Base-by-base conservation (phyloP, 2,888 invertebrate species). In the Baccha elongata region DNA sequence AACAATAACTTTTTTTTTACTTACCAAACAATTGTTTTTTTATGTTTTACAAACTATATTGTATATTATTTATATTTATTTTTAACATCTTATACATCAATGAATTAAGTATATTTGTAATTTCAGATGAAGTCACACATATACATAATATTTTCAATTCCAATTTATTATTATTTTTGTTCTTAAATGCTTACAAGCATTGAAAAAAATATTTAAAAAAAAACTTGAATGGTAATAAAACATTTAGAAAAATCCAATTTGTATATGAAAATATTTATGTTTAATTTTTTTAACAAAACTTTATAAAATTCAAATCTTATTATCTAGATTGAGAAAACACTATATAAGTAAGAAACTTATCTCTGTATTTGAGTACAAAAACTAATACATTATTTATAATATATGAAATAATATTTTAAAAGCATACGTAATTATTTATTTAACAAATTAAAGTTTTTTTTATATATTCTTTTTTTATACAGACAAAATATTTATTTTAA, bases 371-470 rank as follows among this genome's bases (percentile, higher is more conserved):
- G 73, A 73, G 73, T 67, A 60, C 60, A 42, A 60, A 60, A 32
- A 35, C 35, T 52, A 42, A 37, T 35, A 10, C 44, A 52, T 68
- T 17, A 42, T 11, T 32, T 44, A 58, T 11, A 52, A 60, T 42
- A 35, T 44, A 26, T 48, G n/a, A 52, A 71, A 26, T 60, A 26
- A 17, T 32, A 42, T 42, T 15, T 4, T 19, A 40, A 32, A 32
- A 32, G 29, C 29, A 58, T 58, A n/a, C n/a, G n/a, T n/a, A 23
- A 44, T 19, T 53, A 50, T 71, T 52, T 37, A 35, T 68, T 62
- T 55, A 75, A 80, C 80, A 75, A 74, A 50, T 67, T 60, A 79
- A 37, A 15, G 19, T 65, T 60, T n/a, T n/a, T n/a, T n/a, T n/a
- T 44, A 68, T 74, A 26, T 40, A 42, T 40, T 17, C n/a, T 17